Conservation (phyloP, 2,113 vertebrate genomes). For the Tamias sibiricus region DNA sequence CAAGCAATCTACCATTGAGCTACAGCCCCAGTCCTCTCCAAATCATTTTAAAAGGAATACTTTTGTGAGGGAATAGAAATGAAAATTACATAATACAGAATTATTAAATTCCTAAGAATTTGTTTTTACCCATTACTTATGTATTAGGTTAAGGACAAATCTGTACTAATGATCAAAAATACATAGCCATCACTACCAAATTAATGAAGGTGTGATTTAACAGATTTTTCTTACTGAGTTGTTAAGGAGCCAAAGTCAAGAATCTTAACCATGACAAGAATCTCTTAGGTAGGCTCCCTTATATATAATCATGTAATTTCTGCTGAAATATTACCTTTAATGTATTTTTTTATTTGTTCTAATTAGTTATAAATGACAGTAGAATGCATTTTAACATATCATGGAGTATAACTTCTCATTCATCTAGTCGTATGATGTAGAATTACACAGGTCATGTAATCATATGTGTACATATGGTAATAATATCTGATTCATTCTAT, state of each 20-base stretch:
- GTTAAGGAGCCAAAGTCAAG: background rate
- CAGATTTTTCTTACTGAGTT: background rate
- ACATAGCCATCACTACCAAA: background rate
- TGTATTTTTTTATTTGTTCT: too few species aligned
- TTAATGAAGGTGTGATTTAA: background rate
- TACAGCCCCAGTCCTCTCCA: background rate
- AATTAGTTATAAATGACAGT: too few species aligned
- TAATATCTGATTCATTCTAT: too few species aligned
- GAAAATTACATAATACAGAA: background rate
- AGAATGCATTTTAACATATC: too few species aligned
- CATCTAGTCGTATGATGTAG: too few species aligned
- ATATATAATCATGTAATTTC: background rate
- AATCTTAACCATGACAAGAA: background rate
- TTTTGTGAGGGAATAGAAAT: background rate
- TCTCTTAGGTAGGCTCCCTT: background rate
- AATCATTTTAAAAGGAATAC: background rate
- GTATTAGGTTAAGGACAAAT: background rate
- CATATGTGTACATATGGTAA: too few species aligned
- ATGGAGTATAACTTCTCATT: too few species aligned
- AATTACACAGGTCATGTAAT: too few species aligned
- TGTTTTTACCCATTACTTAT: background rate
- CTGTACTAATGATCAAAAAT: background rate
- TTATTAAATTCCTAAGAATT: conserved; percentile 1
- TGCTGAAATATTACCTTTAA: background rate
- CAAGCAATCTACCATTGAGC: too few species aligned